phyloP scores from a whole-genome alignment of 2,113 vertebrate species.

The Pungitius pungitius region DNA sequence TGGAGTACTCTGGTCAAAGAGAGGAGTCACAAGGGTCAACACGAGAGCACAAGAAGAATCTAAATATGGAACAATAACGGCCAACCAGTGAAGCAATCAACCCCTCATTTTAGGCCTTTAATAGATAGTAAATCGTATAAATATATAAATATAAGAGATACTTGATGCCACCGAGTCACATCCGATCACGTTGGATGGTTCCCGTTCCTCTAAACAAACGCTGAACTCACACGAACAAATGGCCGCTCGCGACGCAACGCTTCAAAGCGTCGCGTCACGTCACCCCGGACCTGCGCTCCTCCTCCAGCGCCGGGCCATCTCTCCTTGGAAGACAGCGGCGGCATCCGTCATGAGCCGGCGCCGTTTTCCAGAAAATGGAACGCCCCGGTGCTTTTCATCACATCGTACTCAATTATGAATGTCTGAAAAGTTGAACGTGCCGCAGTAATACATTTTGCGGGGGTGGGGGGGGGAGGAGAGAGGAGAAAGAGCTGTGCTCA shows the following conservation, averaged over 20 bases:
- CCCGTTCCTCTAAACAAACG: too few species aligned
- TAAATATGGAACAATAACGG: too few species aligned
- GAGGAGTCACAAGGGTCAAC: too few species aligned
- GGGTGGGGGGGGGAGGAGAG: conserved; percentile 51
- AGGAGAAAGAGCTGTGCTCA: conserved; percentile 34
- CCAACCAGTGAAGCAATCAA: too few species aligned
- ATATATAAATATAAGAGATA: not conserved
- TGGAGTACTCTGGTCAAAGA: not conserved
- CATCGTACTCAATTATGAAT: conserved; percentile 79
- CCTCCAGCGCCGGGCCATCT: not conserved
- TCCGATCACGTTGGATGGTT: not conserved
- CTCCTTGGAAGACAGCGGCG: conserved; percentile 35
- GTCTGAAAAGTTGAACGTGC: conserved; percentile 72
- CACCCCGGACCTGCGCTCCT: not conserved
- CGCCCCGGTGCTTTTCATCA: conserved; percentile 75
- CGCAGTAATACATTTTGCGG: conserved; percentile 76
- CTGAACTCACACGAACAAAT: not conserved
- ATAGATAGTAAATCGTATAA: too few species aligned
- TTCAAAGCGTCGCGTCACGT: not conserved
- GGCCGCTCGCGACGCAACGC: not conserved
- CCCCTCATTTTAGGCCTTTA: too few species aligned
- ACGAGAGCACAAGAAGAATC: too few species aligned
- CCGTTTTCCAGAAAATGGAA: conserved; percentile 76
- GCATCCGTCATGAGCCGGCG: conserved; percentile 43
- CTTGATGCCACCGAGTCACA: too few species aligned